Evolutionary conservation across 2,113 vertebrate genomes (phyloP), one percentile per base, ranked within the genome.

Genomic region (Salvelinus sp.): DNA sequence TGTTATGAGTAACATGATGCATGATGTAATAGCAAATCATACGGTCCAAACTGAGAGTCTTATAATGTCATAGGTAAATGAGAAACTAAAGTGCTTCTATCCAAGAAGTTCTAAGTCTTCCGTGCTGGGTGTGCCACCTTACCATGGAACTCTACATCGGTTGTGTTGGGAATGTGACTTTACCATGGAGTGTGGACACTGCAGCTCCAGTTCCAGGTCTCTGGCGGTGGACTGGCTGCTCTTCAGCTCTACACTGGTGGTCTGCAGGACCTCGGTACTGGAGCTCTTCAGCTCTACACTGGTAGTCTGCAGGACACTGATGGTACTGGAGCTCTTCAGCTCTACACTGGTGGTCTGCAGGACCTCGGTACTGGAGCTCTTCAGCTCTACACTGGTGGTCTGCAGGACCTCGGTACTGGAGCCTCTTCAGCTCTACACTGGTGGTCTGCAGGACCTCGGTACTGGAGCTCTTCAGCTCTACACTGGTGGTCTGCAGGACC

Each of bases 151-250:
- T 33, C 33, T 33, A 6, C 33, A 33, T 33, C 33, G 1, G 33
- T 33, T 33, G 16, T 54, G 50, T 18, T 54, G 50, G 50, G 50
- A 18, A 3, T 14, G 50, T 1, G 22, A 25, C 38, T 9, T 44
- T 44, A 44, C 38, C 38, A 44, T 9, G 38, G 38, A 33, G 6
- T 33, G 33, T 6, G 33, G 33, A 33, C 33, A 33, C 33, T 6
- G 33, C 33, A 68, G 58, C 58, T 72, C 67, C 23, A 72, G 28
- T 9, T 81, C 54, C 44, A 79, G 30, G 22, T 67, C 25, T 67
- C 73, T 74, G 14, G n/a, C 0, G 18, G 25, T 69, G 30, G 14
- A 47, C 50, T 76, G 68, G 27, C 50, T 14, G 1, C 77, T 28
- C 27, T 66, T 73, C 20, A 79, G 14, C 63, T 77, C 69, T 28